These are phyloP conservation scores for Drosophila niveifrons DNA, from an alignment of 2,888 invertebrate species.

Conservation along the genomic window DNA sequence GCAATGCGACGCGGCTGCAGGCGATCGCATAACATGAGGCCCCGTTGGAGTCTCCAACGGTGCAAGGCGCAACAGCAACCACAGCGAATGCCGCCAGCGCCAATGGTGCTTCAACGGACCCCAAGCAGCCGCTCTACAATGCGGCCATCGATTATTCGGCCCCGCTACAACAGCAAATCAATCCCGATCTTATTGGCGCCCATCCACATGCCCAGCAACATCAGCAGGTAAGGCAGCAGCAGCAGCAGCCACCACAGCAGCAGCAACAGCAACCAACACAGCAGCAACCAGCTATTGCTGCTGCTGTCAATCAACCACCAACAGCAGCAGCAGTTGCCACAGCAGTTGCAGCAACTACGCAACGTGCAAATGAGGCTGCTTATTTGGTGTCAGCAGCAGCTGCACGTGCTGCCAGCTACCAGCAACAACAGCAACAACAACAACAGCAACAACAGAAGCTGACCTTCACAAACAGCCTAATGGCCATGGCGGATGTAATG, in stretches of 20 bases:
- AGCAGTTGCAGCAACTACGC: slow-evolving; percentile 29
- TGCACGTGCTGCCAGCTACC: slow-evolving; percentile 51
- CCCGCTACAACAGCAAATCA: slow-evolving; percentile 83
- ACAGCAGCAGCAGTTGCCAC: slow-evolving; percentile 35
- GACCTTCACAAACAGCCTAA: slow-evolving; percentile 59
- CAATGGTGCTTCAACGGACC: slow-evolving; percentile 72
- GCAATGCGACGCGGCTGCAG: slow-evolving; percentile 89
- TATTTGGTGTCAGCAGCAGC: slow-evolving; percentile 51
- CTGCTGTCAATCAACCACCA: slow-evolving; percentile 23
- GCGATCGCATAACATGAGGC: slow-evolving; percentile 96
- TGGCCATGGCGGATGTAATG: slow-evolving; percentile 71
- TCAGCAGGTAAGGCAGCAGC: slow-evolving; percentile 72
- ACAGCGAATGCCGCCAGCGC: slow-evolving; percentile 64
- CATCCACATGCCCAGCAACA: slow-evolving; percentile 83
- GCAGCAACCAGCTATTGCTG: slow-evolving; percentile 37
- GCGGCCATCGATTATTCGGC: slow-evolving; percentile 84
- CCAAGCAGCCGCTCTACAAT: slow-evolving; percentile 80
- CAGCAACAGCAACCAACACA: slow-evolving; percentile 53
- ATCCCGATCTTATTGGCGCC: slow-evolving; percentile 82
- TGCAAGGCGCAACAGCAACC: slow-evolving; percentile 78
- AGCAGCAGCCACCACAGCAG: slow-evolving; percentile 34
- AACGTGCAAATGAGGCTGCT: slow-evolving; percentile 42
- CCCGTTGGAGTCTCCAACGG: slow-evolving; percentile 87
- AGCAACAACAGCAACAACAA: slow-evolving; percentile 65
- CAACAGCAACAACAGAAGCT: slow-evolving; percentile 58